Conservation (phyloP, 2,113 vertebrate species). For the Eleginops maclovinus region DNA sequence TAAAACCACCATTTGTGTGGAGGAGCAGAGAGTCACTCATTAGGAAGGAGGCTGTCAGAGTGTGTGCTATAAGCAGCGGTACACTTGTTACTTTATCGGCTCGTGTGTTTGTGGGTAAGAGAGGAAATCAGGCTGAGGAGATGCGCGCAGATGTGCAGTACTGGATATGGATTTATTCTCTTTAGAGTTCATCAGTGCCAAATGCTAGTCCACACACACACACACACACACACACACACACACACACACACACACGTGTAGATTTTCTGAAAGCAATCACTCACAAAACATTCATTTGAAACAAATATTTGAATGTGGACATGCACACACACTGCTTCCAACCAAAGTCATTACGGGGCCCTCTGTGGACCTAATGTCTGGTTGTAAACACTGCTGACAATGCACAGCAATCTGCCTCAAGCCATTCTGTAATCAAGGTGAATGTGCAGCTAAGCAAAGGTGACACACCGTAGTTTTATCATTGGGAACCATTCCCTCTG, state of each 20-base stretch:
- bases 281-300: conserved; percentile 35
- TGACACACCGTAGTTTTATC: conserved; percentile 40
- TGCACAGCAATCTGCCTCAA: conserved; percentile 48
- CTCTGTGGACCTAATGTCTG: conserved; percentile 50
- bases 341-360: conserved; percentile 28
- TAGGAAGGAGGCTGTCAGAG: background rate
- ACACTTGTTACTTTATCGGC: background rate
- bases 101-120: background rate
- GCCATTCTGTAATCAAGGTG: conserved; percentile 28
- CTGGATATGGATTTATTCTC: background rate
- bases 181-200: background rate
- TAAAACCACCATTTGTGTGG: conserved; percentile 3
- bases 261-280: conserved; percentile 37
- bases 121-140: background rate
- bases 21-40: background rate
- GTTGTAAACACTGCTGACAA: conserved; percentile 56
- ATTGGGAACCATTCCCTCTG: conserved; percentile 25
- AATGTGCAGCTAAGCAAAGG: conserved; percentile 1
- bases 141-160: conserved; percentile 30
- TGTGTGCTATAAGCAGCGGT: background rate
- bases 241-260: background rate
- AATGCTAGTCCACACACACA: conserved; percentile 20
- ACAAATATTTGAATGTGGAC: conserved; percentile 22
- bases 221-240: conserved; percentile 12
- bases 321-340: conserved; percentile 1